Base-by-base conservation (phyloP, 2,888 invertebrate genomes). In the Ariolimax columbianus region DNA sequence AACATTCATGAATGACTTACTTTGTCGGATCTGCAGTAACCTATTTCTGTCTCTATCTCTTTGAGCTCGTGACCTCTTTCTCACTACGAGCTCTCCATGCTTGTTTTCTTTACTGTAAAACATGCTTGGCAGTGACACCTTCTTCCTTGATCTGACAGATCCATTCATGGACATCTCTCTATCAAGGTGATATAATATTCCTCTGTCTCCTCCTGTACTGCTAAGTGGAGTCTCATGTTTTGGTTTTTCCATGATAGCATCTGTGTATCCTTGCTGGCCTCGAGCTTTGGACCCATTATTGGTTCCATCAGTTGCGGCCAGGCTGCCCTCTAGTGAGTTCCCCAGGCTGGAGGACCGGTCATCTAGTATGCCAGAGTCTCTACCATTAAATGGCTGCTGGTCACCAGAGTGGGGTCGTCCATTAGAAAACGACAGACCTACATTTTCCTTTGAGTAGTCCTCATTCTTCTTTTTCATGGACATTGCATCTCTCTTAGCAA, bases 1-100 rank as follows among this genome's bases (percentile, higher is more conserved):
- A 30, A 63, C 63, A 63, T 63, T 11, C 55, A 4, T 55, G 7
- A 63, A 6, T 11, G 23, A 59, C 80, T 70, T 75, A 88, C 88
- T 86, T 77, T 85, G 86, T 75, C 80, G 80, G 33, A 87, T 63
- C 43, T 87, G 84, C 38, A 85, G 78, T 43, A 88, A 59, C 66
- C 87, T 59, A 4, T 51, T 30, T 33, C 75, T 75, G 14, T 51
- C 51, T 72, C 87, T 72, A 59, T 89, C 89, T 68, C 86, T 82
- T 51, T 89, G 86, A 47, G 82, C 82, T 43, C 82, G 40, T 30
- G 86, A 80, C 72, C 86, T 87, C 51, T 87, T 85, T 66, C 88
- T 82, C 26, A 87, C 83, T 7, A 77, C 83, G 30, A 87, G 81
- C 70, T 87, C 86, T 23, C 78, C 78, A n/a, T 82, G 68, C 36